These are phyloP conservation scores for Dinomys branickii DNA, from an alignment of 2,113 vertebrate species.

Conservation along the genomic window DNA sequence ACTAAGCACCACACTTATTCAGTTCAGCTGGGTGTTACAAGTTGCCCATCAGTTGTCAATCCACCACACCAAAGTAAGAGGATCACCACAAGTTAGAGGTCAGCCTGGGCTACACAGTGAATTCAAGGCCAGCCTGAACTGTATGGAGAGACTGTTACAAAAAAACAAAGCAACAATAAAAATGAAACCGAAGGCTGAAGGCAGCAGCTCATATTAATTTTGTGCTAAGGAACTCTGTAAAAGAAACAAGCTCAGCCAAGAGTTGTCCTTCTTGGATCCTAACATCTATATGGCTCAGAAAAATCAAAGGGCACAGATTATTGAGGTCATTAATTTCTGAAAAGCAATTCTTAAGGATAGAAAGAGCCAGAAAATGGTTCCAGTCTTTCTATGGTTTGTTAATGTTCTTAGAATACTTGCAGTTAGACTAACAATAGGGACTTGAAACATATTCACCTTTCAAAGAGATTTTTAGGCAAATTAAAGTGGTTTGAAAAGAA, in stretches of 20 bases:
- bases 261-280: background rate
- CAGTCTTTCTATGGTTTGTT: background rate
- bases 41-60: too few relatives aligned
- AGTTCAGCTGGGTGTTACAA: too few relatives aligned
- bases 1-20: too few relatives aligned
- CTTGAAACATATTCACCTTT: background rate
- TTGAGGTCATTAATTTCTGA: background rate
- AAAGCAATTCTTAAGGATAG: constrained; percentile 26
- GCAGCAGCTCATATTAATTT: background rate
- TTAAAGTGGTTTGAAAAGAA: constrained; percentile 32
- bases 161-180: background rate
- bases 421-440: background rate
- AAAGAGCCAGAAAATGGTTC: constrained; percentile 38
- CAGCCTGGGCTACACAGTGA: background rate
- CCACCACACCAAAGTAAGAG: background rate
- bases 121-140: background rate
- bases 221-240: background rate
- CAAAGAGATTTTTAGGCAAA: background rate
- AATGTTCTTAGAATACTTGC: constrained; percentile 31
- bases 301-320: background rate
- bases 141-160: background rate
- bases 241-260: background rate
- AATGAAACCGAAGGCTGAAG: background rate
- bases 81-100: background rate
- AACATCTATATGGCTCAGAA: background rate